Evolutionary conservation across 1,140 invertebrate genomes (phyloP), one percentile per base, ranked within the genome.

Genomic region (Dendrolimus punctatus): DNA sequence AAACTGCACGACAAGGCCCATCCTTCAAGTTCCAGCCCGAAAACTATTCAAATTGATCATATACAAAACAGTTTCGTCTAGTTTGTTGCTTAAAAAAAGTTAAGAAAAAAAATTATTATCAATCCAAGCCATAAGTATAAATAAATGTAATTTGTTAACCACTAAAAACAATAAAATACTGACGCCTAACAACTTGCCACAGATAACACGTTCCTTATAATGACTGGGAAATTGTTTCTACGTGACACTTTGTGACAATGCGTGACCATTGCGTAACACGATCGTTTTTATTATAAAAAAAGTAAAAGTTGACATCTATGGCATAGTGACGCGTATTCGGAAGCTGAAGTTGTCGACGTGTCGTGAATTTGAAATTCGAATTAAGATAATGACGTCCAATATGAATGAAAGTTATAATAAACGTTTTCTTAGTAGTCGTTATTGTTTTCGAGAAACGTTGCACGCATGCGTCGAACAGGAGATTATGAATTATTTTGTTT

Each of bases 141-240:
- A 23, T 23, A 23, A 2, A 23, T 23, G 23, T 23, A 23, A 23
- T 23, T n/a, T 23, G 23, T 8, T 46, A 64, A 52, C 58, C 58
- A 58, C 53, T 47, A 51, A 56, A 62, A 52, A 71, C 64, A 73
- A 78, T 74, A 78, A 68, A 69, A 64, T 66, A 70, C 58, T 71
- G 79, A 76, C 79, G 79, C 76, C 76, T 73, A 58, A 36, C 40
- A 40, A 39, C 64, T 68, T 56, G 53, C 52, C 66, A 70, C 68
- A 71, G 66, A 78, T 80, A 57, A 71, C 78, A 82, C 76, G 76
- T 80, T 69, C 71, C 39, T 46, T 42, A 54, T 82, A 82, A 80
- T 80, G 76, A 82, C 66, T 56, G 57, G 66, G 58, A 75, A 82
- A 82, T 80, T 71, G 66, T 73, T 53, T 56, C 62, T 73, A 82